Conservation (phyloP, 2,113 vertebrate species). For the Himantopus leucocephalus region DNA sequence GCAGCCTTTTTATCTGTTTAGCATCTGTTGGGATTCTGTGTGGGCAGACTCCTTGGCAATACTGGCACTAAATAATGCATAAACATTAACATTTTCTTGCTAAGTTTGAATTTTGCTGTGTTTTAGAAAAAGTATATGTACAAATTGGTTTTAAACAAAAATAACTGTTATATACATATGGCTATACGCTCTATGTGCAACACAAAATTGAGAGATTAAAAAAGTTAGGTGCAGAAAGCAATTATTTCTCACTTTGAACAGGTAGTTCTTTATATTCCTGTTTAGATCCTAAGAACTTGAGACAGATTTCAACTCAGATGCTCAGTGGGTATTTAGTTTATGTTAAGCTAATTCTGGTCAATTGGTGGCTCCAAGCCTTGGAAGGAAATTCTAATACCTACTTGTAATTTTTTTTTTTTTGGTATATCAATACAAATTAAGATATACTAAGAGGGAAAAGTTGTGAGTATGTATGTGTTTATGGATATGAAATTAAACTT, state of each 20-base stretch:
- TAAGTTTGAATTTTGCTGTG: background rate
- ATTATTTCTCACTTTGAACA: background rate
- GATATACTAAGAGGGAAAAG: background rate
- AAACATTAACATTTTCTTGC: constrained; percentile 21
- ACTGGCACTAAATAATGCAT: constrained; percentile 19
- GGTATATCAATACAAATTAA: background rate
- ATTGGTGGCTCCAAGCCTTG: background rate
- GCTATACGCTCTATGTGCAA: background rate
- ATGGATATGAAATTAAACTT: background rate
- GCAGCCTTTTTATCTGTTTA: background rate
- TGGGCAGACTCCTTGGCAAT: constrained; percentile 25
- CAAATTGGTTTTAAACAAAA: constrained; percentile 26
- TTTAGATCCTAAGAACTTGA: background rate
- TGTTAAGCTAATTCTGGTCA: background rate
- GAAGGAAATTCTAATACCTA: background rate
- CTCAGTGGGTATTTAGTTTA: background rate
- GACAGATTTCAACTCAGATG: background rate
- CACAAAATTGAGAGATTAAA: background rate
- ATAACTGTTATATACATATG: background rate
- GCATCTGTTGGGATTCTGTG: constrained; percentile 5
- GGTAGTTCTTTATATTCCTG: background rate
- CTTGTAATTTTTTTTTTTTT: background rate
- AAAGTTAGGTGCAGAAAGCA: background rate
- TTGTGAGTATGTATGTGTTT: background rate
- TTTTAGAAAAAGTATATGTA: background rate